These are phyloP conservation scores for Scaptodrosophila lebanonensis DNA, from an alignment of 1,140 invertebrate species.

Conservation along the genomic window DNA sequence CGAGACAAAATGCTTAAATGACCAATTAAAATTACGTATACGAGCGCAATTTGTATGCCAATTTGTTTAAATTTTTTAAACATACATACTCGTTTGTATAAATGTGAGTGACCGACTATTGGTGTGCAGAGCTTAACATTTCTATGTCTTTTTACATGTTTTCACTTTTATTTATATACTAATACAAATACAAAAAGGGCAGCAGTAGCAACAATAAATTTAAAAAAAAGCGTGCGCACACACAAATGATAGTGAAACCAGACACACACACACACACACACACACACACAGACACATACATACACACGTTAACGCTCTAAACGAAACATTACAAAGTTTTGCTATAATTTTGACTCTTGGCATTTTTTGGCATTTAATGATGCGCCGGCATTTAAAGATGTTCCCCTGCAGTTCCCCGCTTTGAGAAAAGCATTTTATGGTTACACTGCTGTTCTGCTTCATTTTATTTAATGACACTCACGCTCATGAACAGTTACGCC, in stretches of 20 bases:
- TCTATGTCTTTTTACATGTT: too few species aligned
- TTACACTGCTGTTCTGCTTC: conserved; percentile 61
- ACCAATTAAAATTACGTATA: too few species aligned
- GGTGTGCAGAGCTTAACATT: too few species aligned
- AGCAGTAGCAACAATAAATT: too few species aligned
- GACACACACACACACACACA: conserved; percentile 15
- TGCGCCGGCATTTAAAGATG: conserved; percentile 6
- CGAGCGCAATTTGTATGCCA: too few species aligned
- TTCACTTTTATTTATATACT: too few species aligned
- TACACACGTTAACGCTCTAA: conserved; percentile 9
- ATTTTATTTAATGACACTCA: conserved; percentile 70
- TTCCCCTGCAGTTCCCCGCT: conserved; percentile 14
- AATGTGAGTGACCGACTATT: too few species aligned
- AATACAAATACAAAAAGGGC: too few species aligned
- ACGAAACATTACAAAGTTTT: conserved; percentile 54
- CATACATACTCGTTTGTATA: too few species aligned
- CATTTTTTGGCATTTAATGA: conserved; percentile 72
- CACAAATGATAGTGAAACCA: conserved; percentile 55
- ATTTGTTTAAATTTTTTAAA: too few species aligned
- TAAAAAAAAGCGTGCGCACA: too few species aligned
- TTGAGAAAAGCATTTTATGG: conserved; percentile 58
- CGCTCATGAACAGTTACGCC: conserved; percentile 1
- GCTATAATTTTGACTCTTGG: conserved; percentile 60
- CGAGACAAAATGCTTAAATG: too few species aligned
- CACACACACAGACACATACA: neutral